Base-by-base conservation (phyloP, 2,797 vertebrate genomes). In the Thalassophryne amazonica region DNA sequence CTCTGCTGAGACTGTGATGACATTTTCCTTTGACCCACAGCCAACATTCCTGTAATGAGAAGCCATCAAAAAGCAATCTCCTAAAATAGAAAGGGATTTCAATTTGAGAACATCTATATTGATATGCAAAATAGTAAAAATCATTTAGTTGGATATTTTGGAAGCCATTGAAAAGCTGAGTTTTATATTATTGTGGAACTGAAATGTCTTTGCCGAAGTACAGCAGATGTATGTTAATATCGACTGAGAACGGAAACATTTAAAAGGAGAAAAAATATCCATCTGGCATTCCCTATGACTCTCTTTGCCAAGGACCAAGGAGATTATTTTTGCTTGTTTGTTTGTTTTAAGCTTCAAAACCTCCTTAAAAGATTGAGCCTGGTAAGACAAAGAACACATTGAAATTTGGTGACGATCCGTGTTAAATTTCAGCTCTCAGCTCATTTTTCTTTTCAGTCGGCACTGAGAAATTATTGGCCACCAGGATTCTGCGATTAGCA, bases 21-120 rank as follows among this genome's bases (percentile, higher is more conserved):
- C 84, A 88, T 89, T 90, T 89, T 75, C 81, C 85, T 88, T 82
- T 81, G 81, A 90, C 88, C 84, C 72, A 56, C 45, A 49, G 81
- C 75, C 74, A 79, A 68, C 81, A 73, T 70, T 40, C 22, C 75
- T 40, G 64, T 84, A 88, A 91, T 90, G 87, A 86, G 80, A 81
- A 79, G 60, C 79, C 76, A 86, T 88, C 76, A 76, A 79, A 86
- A 80, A 78, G 74, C 83, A 73, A 85, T 87, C 72, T 81, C 74
- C 63, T 60, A 80, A 85, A 89, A 86, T 80, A 67, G 78, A 80
- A 80, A 73, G 28, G 46, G 73, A 78, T 86, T 87, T 87, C 84
- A 83, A 87, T 88, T 79, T 73, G 32, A 54, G 33, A 62, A 76
- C 23, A 47, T 57, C 19, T 45, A 39, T 67, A 87, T 83, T 90